Evolutionary conservation across 2,888 invertebrate species (phyloP), one percentile per base, ranked within the genome.

Genomic region (Ormyrus thymus): DNA sequence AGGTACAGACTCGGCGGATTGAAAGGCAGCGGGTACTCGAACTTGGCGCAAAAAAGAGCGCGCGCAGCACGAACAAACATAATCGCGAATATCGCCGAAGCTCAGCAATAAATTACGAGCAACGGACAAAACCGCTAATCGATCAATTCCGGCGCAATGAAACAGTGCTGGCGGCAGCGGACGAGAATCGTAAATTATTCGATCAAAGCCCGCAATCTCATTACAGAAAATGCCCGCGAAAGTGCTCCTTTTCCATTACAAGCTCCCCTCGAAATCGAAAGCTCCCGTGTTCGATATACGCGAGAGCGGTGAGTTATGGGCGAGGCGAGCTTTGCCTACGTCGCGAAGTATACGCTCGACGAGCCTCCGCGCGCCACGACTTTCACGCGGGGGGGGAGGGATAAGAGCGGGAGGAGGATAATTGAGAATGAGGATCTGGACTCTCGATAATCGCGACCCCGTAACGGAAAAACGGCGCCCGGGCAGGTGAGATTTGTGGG

Each of bases 71-170:
- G 61, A 50, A 43, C 51, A 61, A 68, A 46, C 13, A 62, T 69
- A 76, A 53, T 48, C 13, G 58, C 53, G 51, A 43, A 45, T 50
- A 29, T 72, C 61, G n/a, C 61, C 65, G 50, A 29, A 9, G 50
- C 15, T n/a, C 68, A n/a, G 10, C 45, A 29, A 61, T 76, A 76
- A 76, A 69, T 76, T 55, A 59, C 75, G 55, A 13, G 62, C 29
- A 29, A 55, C 65, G 65, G 55, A 48, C 68, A 61, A 59, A 65
- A 13, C 68, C 68, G 61, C 74, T 71, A 72, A 79, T 79, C 76
- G 76, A 76, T 75, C 71, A 79, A 79, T 79, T 68, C 68, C 76
- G 62, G 11, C 13, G 45, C 11, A 79, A 72, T 76, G 76, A 68
- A 79, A 72, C 71, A 43, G 56, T 29, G 51, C 51, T 10, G 8